phyloP scores from a whole-genome alignment of 2,888 invertebrate genomes.

The Loripinus fragilis region DNA sequence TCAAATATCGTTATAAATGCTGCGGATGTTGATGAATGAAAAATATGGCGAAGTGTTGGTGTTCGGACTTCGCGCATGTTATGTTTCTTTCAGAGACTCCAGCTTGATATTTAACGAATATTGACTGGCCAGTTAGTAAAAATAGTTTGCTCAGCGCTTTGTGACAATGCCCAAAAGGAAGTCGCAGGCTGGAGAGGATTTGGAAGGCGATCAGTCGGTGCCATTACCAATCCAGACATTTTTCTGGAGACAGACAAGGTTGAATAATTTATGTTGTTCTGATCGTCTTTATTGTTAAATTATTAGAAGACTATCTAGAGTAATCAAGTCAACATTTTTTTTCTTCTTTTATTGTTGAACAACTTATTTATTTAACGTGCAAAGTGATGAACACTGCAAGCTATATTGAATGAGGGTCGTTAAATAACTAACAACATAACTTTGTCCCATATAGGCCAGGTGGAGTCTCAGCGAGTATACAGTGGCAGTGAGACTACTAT shows the following conservation, averaged over 20 bases:
- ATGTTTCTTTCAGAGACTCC: too few species aligned
- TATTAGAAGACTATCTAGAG: too few species aligned
- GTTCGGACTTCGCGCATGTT: neutral
- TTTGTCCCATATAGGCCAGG: too few species aligned
- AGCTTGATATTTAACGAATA: too few species aligned
- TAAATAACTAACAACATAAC: too few species aligned
- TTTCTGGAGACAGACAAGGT: slow-evolving; percentile 97
- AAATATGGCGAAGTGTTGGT: slow-evolving; percentile 15
- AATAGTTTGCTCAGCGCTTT: neutral
- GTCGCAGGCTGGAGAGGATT: slow-evolving; percentile 71
- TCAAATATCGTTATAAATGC: neutral
- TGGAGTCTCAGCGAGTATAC: too few species aligned
- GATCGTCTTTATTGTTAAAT: too few species aligned
- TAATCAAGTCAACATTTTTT: too few species aligned
- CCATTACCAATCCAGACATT: slow-evolving; percentile 98
- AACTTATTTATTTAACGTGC: neutral
- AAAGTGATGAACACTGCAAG: neutral
- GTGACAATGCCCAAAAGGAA: slow-evolving; percentile 79
- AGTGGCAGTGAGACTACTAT: too few species aligned
- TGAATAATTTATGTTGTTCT: slow-evolving; percentile 9
- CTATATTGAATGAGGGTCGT: neutral
- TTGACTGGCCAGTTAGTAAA: neutral
- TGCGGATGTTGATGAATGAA: slow-evolving; percentile 24
- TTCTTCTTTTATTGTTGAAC: neutral
- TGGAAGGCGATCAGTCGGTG: slow-evolving; percentile 84